Evolutionary conservation across 2,113 vertebrate genomes (phyloP).

Genomic region (Pteropus alecto): DNA sequence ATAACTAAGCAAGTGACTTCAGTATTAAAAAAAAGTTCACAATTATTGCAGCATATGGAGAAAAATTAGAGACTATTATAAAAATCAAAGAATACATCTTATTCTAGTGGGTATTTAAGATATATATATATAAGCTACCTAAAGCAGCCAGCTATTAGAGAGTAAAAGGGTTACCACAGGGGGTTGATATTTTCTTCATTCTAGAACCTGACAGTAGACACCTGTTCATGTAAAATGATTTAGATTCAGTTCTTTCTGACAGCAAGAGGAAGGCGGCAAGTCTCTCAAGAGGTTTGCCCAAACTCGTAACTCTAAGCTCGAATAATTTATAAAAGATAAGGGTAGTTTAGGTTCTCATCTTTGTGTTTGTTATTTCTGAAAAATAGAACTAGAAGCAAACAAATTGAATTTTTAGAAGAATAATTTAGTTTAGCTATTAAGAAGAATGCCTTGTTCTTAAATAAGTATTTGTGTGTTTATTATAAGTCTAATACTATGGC

Average conservation of each 20-base stretch:
- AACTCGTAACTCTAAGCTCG: not conserved
- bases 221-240: not conserved
- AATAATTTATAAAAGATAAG: constrained; percentile 13
- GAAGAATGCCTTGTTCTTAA: not conserved
- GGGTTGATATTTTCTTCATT: constrained; percentile 29
- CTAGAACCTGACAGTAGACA: not conserved
- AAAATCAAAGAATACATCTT: not conserved
- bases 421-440: not conserved
- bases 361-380: not conserved
- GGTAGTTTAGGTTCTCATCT: not conserved
- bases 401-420: not conserved
- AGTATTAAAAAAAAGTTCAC: not conserved
- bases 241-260: constrained; percentile 27
- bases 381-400: not conserved
- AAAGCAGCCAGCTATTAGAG: not conserved
- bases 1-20: not conserved
- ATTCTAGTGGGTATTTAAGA: constrained; percentile 22
- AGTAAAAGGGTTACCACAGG: not conserved
- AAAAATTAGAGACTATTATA: not conserved
- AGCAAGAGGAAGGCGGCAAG: not conserved
- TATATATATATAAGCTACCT: not conserved
- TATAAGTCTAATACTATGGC: not conserved
- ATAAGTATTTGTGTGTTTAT: not conserved
- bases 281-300: not conserved
- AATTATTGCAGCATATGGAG: not conserved